Evolutionary conservation across 2,113 vertebrate species (phyloP), one percentile per base, ranked within the genome.

Genomic region (Baryphthengus martii): DNA sequence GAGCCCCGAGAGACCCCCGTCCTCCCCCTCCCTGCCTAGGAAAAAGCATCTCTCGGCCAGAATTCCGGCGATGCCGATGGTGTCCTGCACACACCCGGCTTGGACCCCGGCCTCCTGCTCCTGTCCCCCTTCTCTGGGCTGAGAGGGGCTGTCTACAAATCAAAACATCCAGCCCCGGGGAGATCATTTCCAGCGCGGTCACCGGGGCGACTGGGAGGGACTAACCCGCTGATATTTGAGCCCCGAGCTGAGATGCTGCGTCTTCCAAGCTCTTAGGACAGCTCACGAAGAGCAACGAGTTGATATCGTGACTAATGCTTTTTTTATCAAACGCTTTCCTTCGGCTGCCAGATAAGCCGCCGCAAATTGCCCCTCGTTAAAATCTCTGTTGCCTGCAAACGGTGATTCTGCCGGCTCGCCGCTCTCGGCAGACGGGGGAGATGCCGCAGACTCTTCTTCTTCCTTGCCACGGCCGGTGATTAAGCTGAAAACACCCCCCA

Each of bases 241-340:
- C 92, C 90, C 90, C 3, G 88, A 90, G 91, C 87, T 0, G 91
- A 95, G 75, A 58, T 91, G 94, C 93, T 95, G 92, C 93, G 81
- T 95, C 74, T 96, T 94, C 88, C 85, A 94, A 91, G 73, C 90
- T 94, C 70, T 93, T 88, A 95, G 68, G 89, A 29, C 37, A 76
- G 71, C 59, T 96, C 66, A 71, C 86, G 83, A 81, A 74, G 88
- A 95, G 75, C 82, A 80, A 11, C 4, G 49, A 55, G 67, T 95
- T 85, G 55, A 31, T 93, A 81, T 87, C 74, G 68, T 97, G 94
- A 97, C 93, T 97, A 96, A 97, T 96, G 93, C 93, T 74, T 95
- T 68, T 66, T 82, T 93, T 93, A 93, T 87, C 89, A 63, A 77
- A 80, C 52, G 2, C 16, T 89, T 95, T 81, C 85, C 77, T 94